Base-by-base conservation (phyloP, 2,113 vertebrate species). In the Tinamus guttatus region DNA sequence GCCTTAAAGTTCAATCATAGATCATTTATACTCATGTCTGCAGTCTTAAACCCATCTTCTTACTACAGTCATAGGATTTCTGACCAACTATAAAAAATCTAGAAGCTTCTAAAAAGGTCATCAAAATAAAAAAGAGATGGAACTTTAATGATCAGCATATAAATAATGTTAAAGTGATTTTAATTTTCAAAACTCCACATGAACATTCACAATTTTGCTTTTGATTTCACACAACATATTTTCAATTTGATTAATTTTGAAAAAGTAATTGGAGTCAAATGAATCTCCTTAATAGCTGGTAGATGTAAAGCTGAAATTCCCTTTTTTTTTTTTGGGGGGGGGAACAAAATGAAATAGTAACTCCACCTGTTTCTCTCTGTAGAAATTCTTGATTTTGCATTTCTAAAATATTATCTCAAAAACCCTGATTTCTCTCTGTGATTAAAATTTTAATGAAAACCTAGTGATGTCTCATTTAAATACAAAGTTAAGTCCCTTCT, bases 191-290 rank as follows among this genome's bases (percentile, higher is more conserved):
- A 88, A 71, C 14, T 32, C 75, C 30, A 30, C 36, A 81, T 36
- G 17, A 86, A 60, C 54, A 79, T 60, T 63, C n/a, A 28, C 20
- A 78, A 52, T 49, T 80, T 74, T 59, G 36, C 15, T 85, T 90
- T 74, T 54, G 60, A 78, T 60, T 90, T 92, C 77, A 94, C 60
- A 91, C n/a, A 87, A 58, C 28, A 16, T 40, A 38, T 83, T 92
- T 92, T 63, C n/a, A 84, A 32, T 5, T 2, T 75, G 62, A 51
- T 60, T 85, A 69, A 89, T 56, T 73, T 84, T 71, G 71, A 75
- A 88, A 92, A 92, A 89, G 77, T 54, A 71, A 88, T 74, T 90
- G 45, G 76, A 65, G 52, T 81, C 49, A 77, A 60, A 30, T 28
- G 14, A 83, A 71, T 84, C 83, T 51, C 62, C 38, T 75, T 63